Conservation (phyloP, 2,888 invertebrate species). For the Abrostola tripartita region DNA sequence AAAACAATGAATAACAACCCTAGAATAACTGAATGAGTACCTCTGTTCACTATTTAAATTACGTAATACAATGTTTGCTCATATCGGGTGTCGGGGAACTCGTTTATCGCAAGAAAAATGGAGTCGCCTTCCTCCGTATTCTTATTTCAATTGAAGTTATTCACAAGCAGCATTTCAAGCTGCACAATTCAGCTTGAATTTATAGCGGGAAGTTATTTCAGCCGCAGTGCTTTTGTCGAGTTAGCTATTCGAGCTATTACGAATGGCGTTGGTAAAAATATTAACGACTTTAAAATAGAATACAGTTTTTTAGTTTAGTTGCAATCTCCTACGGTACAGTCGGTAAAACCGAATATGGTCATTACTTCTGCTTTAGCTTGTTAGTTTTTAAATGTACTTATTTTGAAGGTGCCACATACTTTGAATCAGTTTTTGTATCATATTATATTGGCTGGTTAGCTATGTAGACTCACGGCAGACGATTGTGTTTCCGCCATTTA, state of each 20-base stretch:
- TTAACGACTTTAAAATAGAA: constrained; percentile 40
- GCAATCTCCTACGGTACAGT: neutral
- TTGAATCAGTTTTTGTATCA: too few relatives aligned
- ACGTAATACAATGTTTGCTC: constrained; percentile 31
- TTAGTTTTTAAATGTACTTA: neutral
- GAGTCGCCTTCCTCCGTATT: constrained; percentile 61
- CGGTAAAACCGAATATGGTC: neutral
- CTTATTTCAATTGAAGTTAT: constrained; percentile 75
- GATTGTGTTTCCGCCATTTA: too few relatives aligned
- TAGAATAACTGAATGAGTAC: constrained; percentile 3
- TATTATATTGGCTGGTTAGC: too few relatives aligned
- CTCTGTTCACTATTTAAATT: constrained; percentile 25
- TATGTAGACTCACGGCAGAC: too few relatives aligned
- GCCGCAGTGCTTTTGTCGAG: constrained; percentile 54
- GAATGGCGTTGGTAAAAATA: constrained; percentile 37
- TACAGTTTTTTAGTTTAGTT: neutral
- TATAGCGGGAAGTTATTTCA: constrained; percentile 70
- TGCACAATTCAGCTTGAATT: constrained; percentile 66
- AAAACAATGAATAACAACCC: neutral
- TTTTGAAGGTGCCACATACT: too few relatives aligned
- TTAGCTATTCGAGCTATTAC: constrained; percentile 45
- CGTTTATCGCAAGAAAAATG: constrained; percentile 66
- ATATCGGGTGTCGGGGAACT: constrained; percentile 45
- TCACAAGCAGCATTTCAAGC: constrained; percentile 65
- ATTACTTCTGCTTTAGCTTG: neutral